These are phyloP conservation scores for Brachionichthys hirsutus DNA, from an alignment of 2,113 vertebrate genomes.

Conservation along the genomic window DNA sequence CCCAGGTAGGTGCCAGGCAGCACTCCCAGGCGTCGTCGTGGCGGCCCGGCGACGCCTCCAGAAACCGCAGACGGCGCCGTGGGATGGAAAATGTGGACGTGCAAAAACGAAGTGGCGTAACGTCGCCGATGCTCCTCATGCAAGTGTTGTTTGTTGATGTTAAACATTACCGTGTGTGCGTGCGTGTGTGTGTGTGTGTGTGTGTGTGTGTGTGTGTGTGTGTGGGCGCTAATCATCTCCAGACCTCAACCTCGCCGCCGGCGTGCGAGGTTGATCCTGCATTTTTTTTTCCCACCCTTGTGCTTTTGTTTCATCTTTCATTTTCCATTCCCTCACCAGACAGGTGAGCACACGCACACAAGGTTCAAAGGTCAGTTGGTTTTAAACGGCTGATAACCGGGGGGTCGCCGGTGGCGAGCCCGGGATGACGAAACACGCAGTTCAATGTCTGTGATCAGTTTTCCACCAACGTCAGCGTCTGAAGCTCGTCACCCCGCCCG, in stretches of 20 bases:
- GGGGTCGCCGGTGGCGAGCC: no score
- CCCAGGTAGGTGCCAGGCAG: no score
- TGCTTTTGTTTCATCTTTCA: constrained; percentile 56
- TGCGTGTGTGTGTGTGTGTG: constrained; percentile 19
- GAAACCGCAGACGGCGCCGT: not conserved
- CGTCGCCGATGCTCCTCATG: constrained; percentile 18
- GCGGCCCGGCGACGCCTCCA: no score
- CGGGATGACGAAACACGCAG: no score
- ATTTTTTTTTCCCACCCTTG: constrained; percentile 60
- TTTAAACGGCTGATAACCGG: no score
- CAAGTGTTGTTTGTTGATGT: constrained; percentile 60
- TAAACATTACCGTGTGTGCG: constrained; percentile 51
- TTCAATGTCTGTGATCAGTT: constrained; percentile 8
- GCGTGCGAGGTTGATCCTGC: constrained; percentile 11
- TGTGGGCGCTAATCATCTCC: constrained; percentile 55
- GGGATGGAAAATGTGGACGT: constrained; percentile 26
- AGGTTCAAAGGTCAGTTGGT: not conserved
- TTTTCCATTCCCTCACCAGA: constrained; percentile 61
- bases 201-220: constrained; percentile 23
- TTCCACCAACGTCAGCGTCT: constrained; percentile 30
- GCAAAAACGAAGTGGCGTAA: constrained; percentile 42
- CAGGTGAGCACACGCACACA: not conserved
- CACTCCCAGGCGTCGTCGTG: no score
- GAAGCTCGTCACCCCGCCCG: not conserved
- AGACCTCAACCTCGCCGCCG: constrained; percentile 25